Conservation (phyloP, 2,888 invertebrate species). For the Gymnosoma rotundatum region DNA sequence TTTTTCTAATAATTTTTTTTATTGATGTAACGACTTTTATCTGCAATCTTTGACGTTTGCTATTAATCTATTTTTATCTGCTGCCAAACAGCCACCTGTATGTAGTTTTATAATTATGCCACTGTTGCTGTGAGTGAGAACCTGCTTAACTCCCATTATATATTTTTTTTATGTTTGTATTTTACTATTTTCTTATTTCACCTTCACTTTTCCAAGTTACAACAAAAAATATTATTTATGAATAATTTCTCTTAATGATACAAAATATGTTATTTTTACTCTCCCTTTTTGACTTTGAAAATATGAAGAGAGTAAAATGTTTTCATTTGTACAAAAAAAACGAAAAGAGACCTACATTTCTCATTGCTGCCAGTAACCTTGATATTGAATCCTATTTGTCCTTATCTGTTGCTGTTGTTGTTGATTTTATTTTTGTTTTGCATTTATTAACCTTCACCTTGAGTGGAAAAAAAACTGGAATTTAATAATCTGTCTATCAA, state of each 20-base stretch:
- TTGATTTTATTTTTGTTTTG: slow-evolving; percentile 35
- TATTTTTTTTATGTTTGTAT: neutral
- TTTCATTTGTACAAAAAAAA: slow-evolving; percentile 1
- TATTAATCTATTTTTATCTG: slow-evolving; percentile 58
- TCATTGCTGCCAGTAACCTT: slow-evolving; percentile 54
- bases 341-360: slow-evolving; percentile 54
- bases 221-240: neutral
- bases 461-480: slow-evolving; percentile 1
- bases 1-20: neutral
- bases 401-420: slow-evolving; percentile 40
- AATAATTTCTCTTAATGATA: neutral
- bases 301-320: slow-evolving; percentile 22
- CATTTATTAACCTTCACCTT: slow-evolving; percentile 69
- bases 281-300: neutral
- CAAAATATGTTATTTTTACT: neutral
- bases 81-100: slow-evolving; percentile 64
- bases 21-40: neutral
- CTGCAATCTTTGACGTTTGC: slow-evolving; percentile 27
- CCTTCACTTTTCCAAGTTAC: neutral
- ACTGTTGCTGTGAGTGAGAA: neutral
- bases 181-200: neutral
- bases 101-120: neutral
- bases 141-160: slow-evolving; percentile 22
- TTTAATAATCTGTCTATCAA: slow-evolving; percentile 47
- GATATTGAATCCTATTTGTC: slow-evolving; percentile 68